Percentiles rank a stretch among this genome's conserved stretches.
phyloP scores from a whole-genome alignment of 2,113 vertebrate genomes.

The Hyperopisus bebe region DNA sequence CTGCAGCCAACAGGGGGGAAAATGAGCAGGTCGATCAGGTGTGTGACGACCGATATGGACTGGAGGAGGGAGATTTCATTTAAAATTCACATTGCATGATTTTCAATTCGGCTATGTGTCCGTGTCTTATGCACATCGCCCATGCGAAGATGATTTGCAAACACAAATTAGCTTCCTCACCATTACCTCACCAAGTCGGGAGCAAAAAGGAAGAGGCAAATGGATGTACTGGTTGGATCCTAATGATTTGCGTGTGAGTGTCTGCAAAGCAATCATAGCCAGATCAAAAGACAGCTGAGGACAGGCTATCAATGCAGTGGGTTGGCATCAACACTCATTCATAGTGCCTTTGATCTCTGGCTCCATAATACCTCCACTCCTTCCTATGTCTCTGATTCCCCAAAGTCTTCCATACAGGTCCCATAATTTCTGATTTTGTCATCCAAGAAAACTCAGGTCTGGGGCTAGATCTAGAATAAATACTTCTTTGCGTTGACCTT shows the following conservation, averaged over 20 bases:
- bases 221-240: background rate
- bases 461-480: background rate
- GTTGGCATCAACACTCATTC: background rate
- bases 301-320: background rate
- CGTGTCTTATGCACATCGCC: too few relatives aligned
- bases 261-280: background rate
- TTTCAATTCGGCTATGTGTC: background rate
- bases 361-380: background rate
- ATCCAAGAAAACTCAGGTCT: background rate
- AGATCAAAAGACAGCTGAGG: background rate
- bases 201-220: too few relatives aligned
- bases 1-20: slow-evolving; percentile 41
- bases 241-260: background rate
- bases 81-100: background rate
- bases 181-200: background rate
- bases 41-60: background rate
- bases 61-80: background rate
- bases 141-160: background rate
- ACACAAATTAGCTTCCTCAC: background rate
- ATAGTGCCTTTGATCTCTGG: background rate
- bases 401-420: background rate
- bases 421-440: background rate
- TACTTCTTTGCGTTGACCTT: background rate
- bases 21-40: background rate
- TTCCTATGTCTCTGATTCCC: background rate